Base-by-base conservation (phyloP, 1,140 invertebrate species). In the Bombus sylvicola region DNA sequence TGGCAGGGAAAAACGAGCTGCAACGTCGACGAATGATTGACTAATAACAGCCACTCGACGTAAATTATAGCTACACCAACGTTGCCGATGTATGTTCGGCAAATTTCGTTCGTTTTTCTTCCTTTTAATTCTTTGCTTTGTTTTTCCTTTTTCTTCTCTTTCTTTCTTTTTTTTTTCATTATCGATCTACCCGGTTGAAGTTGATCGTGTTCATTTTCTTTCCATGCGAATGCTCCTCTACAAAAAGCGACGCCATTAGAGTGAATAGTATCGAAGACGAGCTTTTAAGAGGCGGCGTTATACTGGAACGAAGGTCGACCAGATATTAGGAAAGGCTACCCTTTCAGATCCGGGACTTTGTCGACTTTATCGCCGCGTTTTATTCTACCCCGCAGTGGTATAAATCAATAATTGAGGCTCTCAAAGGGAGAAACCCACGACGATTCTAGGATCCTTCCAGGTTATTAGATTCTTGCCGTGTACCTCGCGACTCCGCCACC, bases 271-370 rank as follows among this genome's bases (percentile, higher is more conserved):
- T 78, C n/a, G 66, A 59, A 31, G 74, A 43, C 34, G 47, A 68
- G 75, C 82, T 79, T 47, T 43, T 69, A 39, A 84, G 62, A 84
- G 22, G 66, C 47, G 25, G 3, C 66, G 37, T 77, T 68, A 10
- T 59, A 39, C 34, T 69, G 12, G 74, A 71, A 69, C 37, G 71
- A 78, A 78, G 75, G 37, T 78, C 74, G 47, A 1, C 18, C 43
- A 41, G 82, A 69, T 83, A 83, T 83, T 73, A 34, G 39, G 9
- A 31, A 31, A 28, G 47, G 53, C 66, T 25, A 10, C 28, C 10
- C 53, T 41, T 71, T 25, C 22, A 22, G 28, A 28, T n/a, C 28
- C 2, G 34, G 6, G 28, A 31, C 22, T 68, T 43, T 81, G 13
- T 31, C 22, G 18, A 37, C 34, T 77, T 78, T 69, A 78, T 83